phyloP scores from a whole-genome alignment of 2,113 vertebrate genomes.

The Pantherophis guttatus region DNA sequence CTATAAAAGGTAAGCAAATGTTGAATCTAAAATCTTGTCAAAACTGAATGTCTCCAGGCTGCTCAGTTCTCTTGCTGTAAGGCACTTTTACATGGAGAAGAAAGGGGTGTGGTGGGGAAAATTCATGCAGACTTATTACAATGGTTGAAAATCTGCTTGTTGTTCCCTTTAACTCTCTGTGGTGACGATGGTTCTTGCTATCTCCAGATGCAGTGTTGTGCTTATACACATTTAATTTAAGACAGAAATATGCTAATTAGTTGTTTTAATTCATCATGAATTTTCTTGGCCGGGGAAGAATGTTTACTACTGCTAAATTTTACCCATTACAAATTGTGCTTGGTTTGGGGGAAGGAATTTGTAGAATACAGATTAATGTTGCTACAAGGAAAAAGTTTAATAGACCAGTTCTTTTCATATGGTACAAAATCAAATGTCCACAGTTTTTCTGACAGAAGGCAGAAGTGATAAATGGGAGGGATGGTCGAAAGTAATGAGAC shows the following conservation, averaged over 20 bases:
- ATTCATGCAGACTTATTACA: slow-evolving; percentile 49
- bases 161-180: not conserved
- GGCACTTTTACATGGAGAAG: not conserved
- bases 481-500: slow-evolving; percentile 44
- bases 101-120: slow-evolving; percentile 49
- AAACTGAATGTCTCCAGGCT: slow-evolving; percentile 26
- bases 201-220: slow-evolving; percentile 10
- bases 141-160: slow-evolving; percentile 43
- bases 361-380: slow-evolving; percentile 20
- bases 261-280: slow-evolving; percentile 12
- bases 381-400: slow-evolving; percentile 27
- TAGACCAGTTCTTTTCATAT: slow-evolving; percentile 41
- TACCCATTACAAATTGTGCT: not conserved
- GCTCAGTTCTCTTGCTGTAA: slow-evolving; percentile 26
- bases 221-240: slow-evolving; percentile 26
- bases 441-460: slow-evolving; percentile 52
- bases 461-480: slow-evolving; percentile 52
- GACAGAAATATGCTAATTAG: not conserved
- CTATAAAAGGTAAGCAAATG: slow-evolving; percentile 87
- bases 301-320: not conserved
- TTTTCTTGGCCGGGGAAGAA: not conserved
- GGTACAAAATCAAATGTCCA: slow-evolving; percentile 14
- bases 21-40: slow-evolving; percentile 29
- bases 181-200: slow-evolving; percentile 14
- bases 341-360: slow-evolving; percentile 37